Percentiles rank a stretch among this genome's conserved stretches.
Evolutionary conservation across 2,797 vertebrate genomes (phyloP).

Genomic region (Macrochelys suwanniensis): DNA sequence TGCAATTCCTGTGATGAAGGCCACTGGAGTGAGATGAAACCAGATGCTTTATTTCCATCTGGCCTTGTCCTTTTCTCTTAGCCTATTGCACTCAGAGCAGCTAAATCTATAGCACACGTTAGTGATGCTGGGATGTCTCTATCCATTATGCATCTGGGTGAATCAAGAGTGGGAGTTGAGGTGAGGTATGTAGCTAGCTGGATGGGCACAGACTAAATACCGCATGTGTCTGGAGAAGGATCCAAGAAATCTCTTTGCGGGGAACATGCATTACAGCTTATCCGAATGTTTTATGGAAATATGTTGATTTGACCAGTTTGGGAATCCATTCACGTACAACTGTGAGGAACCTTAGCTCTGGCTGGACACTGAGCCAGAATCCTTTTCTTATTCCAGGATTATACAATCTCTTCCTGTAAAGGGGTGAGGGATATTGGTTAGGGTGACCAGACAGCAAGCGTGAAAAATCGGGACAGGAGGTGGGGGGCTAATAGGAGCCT

Average conservation of each 20-base stretch:
- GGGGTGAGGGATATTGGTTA: background rate
- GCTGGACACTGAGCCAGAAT: background rate
- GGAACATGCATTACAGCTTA: background rate
- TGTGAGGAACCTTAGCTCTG: background rate
- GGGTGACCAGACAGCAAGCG: too few species aligned
- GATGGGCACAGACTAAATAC: background rate
- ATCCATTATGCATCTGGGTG: background rate
- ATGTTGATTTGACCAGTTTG: background rate
- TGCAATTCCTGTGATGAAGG: conserved; percentile 2
- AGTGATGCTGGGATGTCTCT: fast-evolving
- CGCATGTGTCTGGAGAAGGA: fast-evolving
- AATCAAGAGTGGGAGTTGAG: background rate
- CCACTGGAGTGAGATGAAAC: background rate
- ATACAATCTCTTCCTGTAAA: background rate
- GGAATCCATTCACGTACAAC: background rate
- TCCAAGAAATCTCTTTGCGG: fast-evolving
- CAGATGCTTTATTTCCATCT: conserved; percentile 45
- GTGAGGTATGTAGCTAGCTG: background rate
- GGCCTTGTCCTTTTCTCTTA: conserved; percentile 8
- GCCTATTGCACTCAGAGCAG: fast-evolving
- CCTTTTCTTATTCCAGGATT: background rate
- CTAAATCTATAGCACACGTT: fast-evolving
- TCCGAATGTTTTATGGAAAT: fast-evolving
- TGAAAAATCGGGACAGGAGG: too few species aligned
- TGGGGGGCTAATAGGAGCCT: too few species aligned